Evolutionary conservation across 2,888 invertebrate species (phyloP), one percentile per base, ranked within the genome.

Genomic region (Drosophila parthenogenetica): DNA sequence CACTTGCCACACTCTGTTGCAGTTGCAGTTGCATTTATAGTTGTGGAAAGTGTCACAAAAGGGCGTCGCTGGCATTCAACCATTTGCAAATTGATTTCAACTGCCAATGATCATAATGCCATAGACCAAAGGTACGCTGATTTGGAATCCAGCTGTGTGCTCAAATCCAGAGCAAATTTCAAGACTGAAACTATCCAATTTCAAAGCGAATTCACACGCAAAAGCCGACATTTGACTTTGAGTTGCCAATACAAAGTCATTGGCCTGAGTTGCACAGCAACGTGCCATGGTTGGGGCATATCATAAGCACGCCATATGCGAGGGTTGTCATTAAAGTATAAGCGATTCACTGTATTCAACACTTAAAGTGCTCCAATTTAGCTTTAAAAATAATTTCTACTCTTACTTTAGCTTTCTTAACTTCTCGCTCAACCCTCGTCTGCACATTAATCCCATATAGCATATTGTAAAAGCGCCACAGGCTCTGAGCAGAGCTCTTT

Each of bases 141-240:
- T 14, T 11, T 14, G 5, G 42, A 17, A 22, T 50, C 37, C 67
- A 69, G 73, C 78, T 75, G 74, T 75, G 74, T 73, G 74, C 69
- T 46, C 68, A 62, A 59, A 73, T 67, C 53, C 60, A 69, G 63
- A 75, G 63, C 73, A 60, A 43, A 58, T 22, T 25, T 32, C 50
- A 29, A 14, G 5, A 32, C 35, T 39, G 22, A 63, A 48, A 39
- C 78, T 80, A 88, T 84, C 78, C 69, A 73, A 86, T 88, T 88
- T 89, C 90, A 90, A 89, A 89, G 84, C 65, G 59, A 76, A 73
- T 89, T 90, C 90, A 82, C 90, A 89, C 89, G 90, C 84, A 87
- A 87, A 84, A 59, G 83, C 83, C 83, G 83, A 66, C 81, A 45
- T 10, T 19, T 10, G 14, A 29, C 16, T 45, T 49, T 11, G 17